A percentile compares a stretch with the other conserved stretches of the same genome.
Conservation (phyloP, 2,888 invertebrate genomes). For the Ashinkailepas kermadecensis region DNA sequence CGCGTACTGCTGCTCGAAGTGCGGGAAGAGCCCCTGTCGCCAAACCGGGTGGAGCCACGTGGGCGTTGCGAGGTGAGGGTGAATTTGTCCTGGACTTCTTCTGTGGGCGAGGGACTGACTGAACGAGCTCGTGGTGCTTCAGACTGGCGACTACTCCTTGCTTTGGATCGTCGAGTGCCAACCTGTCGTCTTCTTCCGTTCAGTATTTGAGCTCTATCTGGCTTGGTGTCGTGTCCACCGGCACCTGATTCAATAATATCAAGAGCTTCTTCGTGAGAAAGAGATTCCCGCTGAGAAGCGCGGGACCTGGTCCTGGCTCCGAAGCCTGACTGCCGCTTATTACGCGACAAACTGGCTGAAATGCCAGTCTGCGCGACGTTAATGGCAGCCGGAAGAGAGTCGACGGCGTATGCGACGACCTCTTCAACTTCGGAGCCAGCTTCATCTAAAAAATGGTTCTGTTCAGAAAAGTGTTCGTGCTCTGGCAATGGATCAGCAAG, state of each 20-base stretch:
- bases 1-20: not conserved
- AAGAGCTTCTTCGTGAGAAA: not conserved
- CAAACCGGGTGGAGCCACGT: not conserved
- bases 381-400: not conserved
- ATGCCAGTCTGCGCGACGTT: not conserved
- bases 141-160: not conserved
- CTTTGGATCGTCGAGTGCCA: not conserved
- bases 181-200: not conserved
- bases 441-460: slow-evolving; percentile 21
- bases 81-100: not conserved
- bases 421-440: slow-evolving; percentile 12
- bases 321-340: slow-evolving; percentile 9
- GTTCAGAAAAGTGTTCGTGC: not conserved
- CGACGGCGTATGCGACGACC: not conserved
- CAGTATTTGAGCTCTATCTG: not conserved
- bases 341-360: not conserved
- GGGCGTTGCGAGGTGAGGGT: not conserved
- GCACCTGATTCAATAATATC: not conserved
- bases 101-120: not conserved
- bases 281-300: not conserved
- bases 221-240: not conserved
- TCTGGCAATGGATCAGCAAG: not conserved
- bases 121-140: not conserved
- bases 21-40: not conserved
- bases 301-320: slow-evolving; percentile 15